Base-by-base conservation (phyloP, 2,113 vertebrate species). In the Bubo blakistoni region DNA sequence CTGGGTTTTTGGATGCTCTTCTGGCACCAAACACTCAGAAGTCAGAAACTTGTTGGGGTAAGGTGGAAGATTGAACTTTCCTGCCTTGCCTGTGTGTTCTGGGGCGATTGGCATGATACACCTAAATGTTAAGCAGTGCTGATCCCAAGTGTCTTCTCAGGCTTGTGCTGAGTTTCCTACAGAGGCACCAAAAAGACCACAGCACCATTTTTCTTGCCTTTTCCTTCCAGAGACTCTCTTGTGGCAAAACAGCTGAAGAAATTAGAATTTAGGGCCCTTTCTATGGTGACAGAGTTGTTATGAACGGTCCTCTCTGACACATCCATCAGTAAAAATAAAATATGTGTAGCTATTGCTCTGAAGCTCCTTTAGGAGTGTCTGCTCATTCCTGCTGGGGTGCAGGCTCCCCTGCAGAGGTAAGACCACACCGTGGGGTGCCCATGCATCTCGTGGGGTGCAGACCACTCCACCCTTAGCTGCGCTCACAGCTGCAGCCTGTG, bases 21-120 rank as follows among this genome's bases (percentile, higher is more conserved):
- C 34, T 94, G 78, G 13, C 16, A 30, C 19, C 0, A 0, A 59
- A 21, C 8, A 0, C 34, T 76, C 12, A 5, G 7, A 26, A 57
- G n/a, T 30, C 30, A 55, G 54, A 30, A 89, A 19, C 34, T 27
- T 16, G 3, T 25, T 0, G 0, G 3, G 24, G 9, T 47, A 21
- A 8, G 9, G 2, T 17, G 10, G 36, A 72, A 11, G 27, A 36
- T 20, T 15, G 9, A 76, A 34, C 7, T 63, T 13, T 80, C 10
- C 32, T 47, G 38, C 61, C 65, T 51, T 89, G 59, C 5, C 34
- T 2, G 0, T 54, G 21, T 76, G 76, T 92, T 70, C 22, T 8
- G 3, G 14, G 40, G 38, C 1, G 17, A 13, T 13, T 2, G 15
- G 25, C 15, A 13, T 2, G 11, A 38, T 63, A 9, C 25, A 8